Evolutionary conservation across 2,888 invertebrate genomes (phyloP).

Genomic region (Unio delphinus): DNA sequence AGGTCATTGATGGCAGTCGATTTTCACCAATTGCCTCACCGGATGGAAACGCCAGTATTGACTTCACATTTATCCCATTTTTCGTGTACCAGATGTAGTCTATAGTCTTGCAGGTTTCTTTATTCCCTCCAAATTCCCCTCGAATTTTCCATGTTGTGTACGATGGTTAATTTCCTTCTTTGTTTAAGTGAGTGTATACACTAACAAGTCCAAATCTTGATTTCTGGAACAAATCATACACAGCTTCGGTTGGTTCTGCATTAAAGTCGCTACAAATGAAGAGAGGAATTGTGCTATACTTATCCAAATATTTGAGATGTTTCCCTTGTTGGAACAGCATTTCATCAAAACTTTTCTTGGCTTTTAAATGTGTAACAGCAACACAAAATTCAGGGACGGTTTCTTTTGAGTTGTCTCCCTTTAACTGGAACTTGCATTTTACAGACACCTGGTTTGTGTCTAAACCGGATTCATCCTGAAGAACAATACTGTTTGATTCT

Average conservation of each 20-base stretch:
- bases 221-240: constrained; percentile 76
- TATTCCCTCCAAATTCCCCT: constrained; percentile 72
- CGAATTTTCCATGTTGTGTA: constrained; percentile 85
- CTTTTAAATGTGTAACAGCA: constrained; percentile 83
- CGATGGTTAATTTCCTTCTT: constrained; percentile 76
- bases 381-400: constrained; percentile 79
- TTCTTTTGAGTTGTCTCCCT: constrained; percentile 30
- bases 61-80: constrained; percentile 76
- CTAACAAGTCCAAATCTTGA: constrained; percentile 58
- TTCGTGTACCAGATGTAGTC: constrained; percentile 76
- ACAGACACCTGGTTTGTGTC: constrained; percentile 76
- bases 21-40: constrained; percentile 79
- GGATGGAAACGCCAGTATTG: constrained; percentile 77
- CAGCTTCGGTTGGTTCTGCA: constrained; percentile 81
- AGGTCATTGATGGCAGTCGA: constrained; percentile 79
- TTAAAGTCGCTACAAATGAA: constrained; percentile 84
- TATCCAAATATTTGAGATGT: constrained; percentile 40
- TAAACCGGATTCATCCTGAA: constrained; percentile 26
- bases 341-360: constrained; percentile 75
- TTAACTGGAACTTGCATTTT: constrained; percentile 67
- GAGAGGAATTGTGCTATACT: constrained; percentile 72
- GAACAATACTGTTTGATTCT: constrained; percentile 39
- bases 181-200: constrained; percentile 63
- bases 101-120: constrained; percentile 81
- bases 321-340: constrained; percentile 57